Base-by-base conservation (phyloP, 2,113 vertebrate species). In the Triplophysa tibetana region DNA sequence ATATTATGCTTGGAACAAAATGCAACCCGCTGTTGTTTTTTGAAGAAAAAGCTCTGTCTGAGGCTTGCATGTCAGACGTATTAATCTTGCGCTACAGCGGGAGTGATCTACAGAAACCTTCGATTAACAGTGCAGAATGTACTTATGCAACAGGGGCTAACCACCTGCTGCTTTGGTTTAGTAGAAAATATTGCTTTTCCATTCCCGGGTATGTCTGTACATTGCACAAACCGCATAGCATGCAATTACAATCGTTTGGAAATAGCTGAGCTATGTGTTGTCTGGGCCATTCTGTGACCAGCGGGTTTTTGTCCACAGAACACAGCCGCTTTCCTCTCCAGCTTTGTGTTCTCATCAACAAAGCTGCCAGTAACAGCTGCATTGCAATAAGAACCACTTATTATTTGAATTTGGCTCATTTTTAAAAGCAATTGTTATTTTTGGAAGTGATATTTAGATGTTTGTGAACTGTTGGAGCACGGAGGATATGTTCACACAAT, bases 221-320 rank as follows among this genome's bases (percentile, higher is more conserved):
- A 80, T 70, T 74, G 82, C 81, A 80, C 50, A 82, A 86, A 87
- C 87, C 70, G 85, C 82, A 82, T 79, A 82, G 84, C 43, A 77
- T 86, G 82, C 87, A 93, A 91, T 92, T 91, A 89, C 70, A 76
- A 83, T 79, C 75, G 29, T 58, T 84, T 85, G 78, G 77, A 90
- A 89, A 88, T 86, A 86, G 87, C 84, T 67, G 85, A 89, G 78
- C 77, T 82, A 81, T 84, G 85, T 64, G 70, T 84, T 77, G 79
- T 77, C 74, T 41, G 82, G 85, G 79, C 64, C 72, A 78, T 87
- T 91, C 88, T 72, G 86, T 86, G 86, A 84, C 86, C 79, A 81
- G 84, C 85, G 84, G 86, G 83, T 75, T 89, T 76, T 88, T 85
- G 86, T 85, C 29, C 2, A 4, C 73, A 83, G 85, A 6, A 38